A percentile compares a stretch with the other conserved stretches of the same genome.
These are phyloP conservation scores for Tribolium castaneum DNA, from an alignment of 1,140 invertebrate genomes.

Conservation along the genomic window DNA sequence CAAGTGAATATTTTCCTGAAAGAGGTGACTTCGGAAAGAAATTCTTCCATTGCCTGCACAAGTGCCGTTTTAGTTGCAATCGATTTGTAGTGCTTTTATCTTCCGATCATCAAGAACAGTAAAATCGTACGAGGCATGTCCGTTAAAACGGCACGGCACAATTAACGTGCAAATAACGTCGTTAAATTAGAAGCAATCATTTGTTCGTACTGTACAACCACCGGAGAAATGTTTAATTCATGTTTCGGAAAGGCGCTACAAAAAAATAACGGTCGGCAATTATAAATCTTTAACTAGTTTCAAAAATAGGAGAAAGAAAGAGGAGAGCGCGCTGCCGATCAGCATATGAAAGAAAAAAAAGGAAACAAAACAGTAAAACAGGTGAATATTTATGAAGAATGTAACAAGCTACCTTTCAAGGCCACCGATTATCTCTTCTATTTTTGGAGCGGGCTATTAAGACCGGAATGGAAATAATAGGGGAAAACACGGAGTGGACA, in stretches of 20 bases:
- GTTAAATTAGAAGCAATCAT: slow-evolving; percentile 13
- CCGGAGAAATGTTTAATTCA: slow-evolving; percentile 20
- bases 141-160: slow-evolving; percentile 39
- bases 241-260: slow-evolving; percentile 11
- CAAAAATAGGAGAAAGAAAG: neutral
- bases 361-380: neutral
- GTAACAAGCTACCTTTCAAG: slow-evolving; percentile 5
- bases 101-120: neutral
- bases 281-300: slow-evolving; percentile 27
- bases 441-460: slow-evolving; percentile 7
- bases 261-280: slow-evolving; percentile 25
- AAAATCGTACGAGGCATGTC: neutral
- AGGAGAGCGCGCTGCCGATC: neutral
- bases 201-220: slow-evolving; percentile 3
- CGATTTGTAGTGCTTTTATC: neutral
- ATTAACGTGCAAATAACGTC: slow-evolving; percentile 32
- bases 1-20: too few species aligned
- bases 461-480: slow-evolving; percentile 7
- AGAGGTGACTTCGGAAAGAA: too few species aligned
- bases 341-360: neutral
- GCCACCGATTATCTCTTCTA: slow-evolving; percentile 11
- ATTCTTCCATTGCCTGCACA: neutral
- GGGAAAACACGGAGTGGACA: neutral
- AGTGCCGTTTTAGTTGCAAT: neutral
- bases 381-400: slow-evolving; percentile 10